A percentile compares a stretch with the other conserved stretches of the same genome.
Evolutionary conservation across 2,888 invertebrate genomes (phyloP).

Genomic region (Dilophus febrilis): DNA sequence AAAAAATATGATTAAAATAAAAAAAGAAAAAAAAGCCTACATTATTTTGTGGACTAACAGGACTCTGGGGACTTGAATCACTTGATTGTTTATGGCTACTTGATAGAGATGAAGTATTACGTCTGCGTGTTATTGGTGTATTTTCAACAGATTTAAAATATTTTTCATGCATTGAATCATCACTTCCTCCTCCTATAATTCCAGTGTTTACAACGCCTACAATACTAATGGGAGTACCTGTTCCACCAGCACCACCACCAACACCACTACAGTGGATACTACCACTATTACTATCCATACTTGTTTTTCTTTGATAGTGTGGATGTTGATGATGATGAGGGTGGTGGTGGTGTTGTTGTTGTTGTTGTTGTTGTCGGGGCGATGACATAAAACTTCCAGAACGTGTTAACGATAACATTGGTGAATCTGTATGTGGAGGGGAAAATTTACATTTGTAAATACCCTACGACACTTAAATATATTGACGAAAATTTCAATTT

Average conservation of each 20-base stretch:
- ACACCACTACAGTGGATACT: conserved; percentile 26
- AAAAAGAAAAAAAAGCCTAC: conserved; percentile 4
- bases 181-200: conserved; percentile 37
- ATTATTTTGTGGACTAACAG: conserved; percentile 35
- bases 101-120: conserved; percentile 20
- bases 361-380: conserved; percentile 10
- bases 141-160: conserved; percentile 57
- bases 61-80: conserved; percentile 44
- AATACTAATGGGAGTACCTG: conserved; percentile 16
- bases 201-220: neutral
- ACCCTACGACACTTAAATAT: too few species aligned
- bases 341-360: conserved; percentile 2
- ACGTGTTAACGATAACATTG: conserved; percentile 21
- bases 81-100: conserved; percentile 32
- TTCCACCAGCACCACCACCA: conserved; percentile 32
- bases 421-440: conserved; percentile 6
- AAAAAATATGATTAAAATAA: neutral
- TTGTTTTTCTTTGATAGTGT: conserved; percentile 36
- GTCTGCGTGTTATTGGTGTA: conserved; percentile 42
- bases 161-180: conserved; percentile 69
- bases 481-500: too few species aligned
- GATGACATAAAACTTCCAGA: conserved; percentile 30
- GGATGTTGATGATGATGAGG: too few species aligned
- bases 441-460: too few species aligned
- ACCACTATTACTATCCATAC: conserved; percentile 12